phyloP scores from a whole-genome alignment of 2,888 invertebrate genomes.

The Tipula helvola region DNA sequence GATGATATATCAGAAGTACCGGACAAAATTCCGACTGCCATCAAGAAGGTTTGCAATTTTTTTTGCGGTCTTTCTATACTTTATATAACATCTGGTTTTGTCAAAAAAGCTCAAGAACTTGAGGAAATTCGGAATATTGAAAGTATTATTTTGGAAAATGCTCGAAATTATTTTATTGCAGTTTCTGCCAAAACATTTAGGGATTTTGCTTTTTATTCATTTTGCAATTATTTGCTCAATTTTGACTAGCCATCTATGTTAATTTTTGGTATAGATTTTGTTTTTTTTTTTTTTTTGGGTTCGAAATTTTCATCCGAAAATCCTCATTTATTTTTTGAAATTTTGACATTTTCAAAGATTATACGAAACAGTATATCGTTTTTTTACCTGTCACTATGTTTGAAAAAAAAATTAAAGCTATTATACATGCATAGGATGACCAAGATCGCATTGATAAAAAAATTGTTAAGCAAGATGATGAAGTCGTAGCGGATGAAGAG shows the following conservation, averaged over 20 bases:
- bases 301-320: not conserved
- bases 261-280: too few relatives aligned
- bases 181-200: not conserved
- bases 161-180: not conserved
- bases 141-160: not conserved
- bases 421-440: not conserved
- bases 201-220: too few relatives aligned
- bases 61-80: not conserved
- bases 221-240: too few relatives aligned
- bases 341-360: not conserved
- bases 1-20: conserved; percentile 10
- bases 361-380: not conserved
- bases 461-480: not conserved
- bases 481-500: not conserved
- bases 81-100: not conserved
- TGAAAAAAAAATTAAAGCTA: not conserved
- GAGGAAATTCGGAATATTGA: conserved; percentile 23
- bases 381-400: not conserved
- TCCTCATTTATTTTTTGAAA: not conserved
- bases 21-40: not conserved
- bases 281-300: too few relatives aligned
- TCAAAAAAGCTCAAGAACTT: conserved; percentile 18
- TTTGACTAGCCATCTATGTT: not conserved
- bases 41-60: not conserved
- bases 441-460: not conserved